These are phyloP conservation scores for Dendroctonus ponderosae DNA, from an alignment of 1,140 invertebrate species.

Conservation along the genomic window DNA sequence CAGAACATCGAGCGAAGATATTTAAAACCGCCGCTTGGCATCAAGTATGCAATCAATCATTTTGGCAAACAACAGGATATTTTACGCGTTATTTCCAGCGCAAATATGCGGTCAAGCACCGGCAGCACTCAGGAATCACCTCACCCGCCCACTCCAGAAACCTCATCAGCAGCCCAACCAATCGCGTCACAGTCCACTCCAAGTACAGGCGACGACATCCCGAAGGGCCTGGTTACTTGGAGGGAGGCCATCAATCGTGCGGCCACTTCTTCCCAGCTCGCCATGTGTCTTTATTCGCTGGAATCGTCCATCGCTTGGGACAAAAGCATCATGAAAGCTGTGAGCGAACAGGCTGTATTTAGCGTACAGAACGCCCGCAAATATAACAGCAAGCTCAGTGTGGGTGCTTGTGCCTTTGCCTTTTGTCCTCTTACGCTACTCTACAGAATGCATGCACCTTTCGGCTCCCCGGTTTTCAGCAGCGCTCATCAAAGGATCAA, in stretches of 20 bases:
- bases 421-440: constrained; percentile 41
- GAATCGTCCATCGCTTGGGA: constrained; percentile 95
- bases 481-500: neutral
- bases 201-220: constrained; percentile 54
- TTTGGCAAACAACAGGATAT: neutral
- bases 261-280: constrained; percentile 83
- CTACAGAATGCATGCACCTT: constrained; percentile 16
- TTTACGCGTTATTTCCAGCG: constrained; percentile 2
- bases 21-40: constrained; percentile 87
- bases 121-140: constrained; percentile 53
- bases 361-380: constrained; percentile 52
- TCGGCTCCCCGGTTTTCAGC: neutral
- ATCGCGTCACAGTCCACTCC: neutral
- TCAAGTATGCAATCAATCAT: constrained; percentile 55
- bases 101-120: constrained; percentile 49
- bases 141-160: neutral
- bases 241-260: constrained; percentile 80
- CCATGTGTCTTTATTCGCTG: constrained; percentile 85
- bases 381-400: constrained; percentile 52
- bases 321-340: constrained; percentile 98
- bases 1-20: constrained; percentile 89
- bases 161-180: neutral
- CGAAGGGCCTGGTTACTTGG: constrained; percentile 80
- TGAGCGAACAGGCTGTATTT: constrained; percentile 61
- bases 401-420: constrained; percentile 49